A percentile compares a stretch with the other conserved stretches of the same genome.
Evolutionary conservation across 2,888 invertebrate genomes (phyloP).

Genomic region (Hybos culiciformis): DNA sequence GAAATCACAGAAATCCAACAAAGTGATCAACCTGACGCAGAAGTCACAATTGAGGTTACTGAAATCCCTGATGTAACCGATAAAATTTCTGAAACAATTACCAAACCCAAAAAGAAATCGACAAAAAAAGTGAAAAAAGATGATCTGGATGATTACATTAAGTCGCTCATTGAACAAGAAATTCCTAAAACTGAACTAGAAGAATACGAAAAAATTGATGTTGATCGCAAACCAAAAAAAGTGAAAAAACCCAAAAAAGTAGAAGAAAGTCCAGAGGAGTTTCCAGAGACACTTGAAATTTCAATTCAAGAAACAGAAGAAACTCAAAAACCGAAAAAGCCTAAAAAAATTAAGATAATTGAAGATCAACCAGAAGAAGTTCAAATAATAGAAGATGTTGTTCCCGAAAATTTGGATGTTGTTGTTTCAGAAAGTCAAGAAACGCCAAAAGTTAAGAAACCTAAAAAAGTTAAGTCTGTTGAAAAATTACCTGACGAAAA

Average conservation of each 20-base stretch:
- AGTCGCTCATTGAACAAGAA: constrained; percentile 31
- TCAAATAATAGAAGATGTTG: not conserved
- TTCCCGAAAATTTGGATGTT: no score
- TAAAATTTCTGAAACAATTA: constrained; percentile 11
- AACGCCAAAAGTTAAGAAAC: no score
- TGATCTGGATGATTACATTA: constrained; percentile 32
- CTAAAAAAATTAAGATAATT: not conserved
- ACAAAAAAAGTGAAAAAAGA: constrained; percentile 30
- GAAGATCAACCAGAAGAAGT: no score
- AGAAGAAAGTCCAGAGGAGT: constrained; percentile 28
- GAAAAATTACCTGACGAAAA: constrained; percentile 18
- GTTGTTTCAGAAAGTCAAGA: no score
- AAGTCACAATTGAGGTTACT: constrained; percentile 26
- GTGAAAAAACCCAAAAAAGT: no score
- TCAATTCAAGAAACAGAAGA: not conserved
- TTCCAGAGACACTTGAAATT: constrained; percentile 17
- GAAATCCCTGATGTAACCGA: constrained; percentile 27
- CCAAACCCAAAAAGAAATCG: constrained; percentile 23
- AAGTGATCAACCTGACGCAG: constrained; percentile 27
- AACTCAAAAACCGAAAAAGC: not conserved
- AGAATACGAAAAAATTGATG: constrained; percentile 34
- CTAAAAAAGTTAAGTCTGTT: no score
- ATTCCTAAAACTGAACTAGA: constrained; percentile 35
- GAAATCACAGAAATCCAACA: constrained; percentile 26
- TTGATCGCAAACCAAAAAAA: constrained; percentile 33